Evolutionary conservation across 2,113 vertebrate genomes (phyloP), one percentile per base, ranked within the genome.

Genomic region (Bos indicus): DNA sequence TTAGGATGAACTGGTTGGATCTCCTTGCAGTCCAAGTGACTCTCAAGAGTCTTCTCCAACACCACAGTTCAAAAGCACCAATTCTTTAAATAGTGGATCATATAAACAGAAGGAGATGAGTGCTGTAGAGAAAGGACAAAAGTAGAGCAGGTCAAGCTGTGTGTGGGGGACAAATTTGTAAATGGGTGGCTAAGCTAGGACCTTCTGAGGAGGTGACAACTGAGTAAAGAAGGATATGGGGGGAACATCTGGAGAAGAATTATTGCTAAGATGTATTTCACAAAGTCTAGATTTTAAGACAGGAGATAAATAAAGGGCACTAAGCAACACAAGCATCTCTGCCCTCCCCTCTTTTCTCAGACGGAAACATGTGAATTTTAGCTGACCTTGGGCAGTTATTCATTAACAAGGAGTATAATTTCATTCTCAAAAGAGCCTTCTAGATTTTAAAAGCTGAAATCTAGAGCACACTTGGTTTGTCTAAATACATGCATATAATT

Each of bases 381-480:
- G 40, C 88, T 62, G 52, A 57, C 21, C 5, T n/a, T 43, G 33
- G 52, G 90, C 28, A 64, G 64, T 81, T 59, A 88, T 26, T 62
- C 77, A 84, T 78, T 92, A 88, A 62, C 67, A 81, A 95, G 40
- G 46, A 93, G 78, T 48, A 6, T 2, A 33, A 84, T 48, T 94
- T 95, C 46, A 28, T 71, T 46, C 40, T 88, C 36, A 67, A 88
- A 87, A 82, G 25, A 96, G 25, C 60, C 11, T 36, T 89, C 36
- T 36, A 85, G 21, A 90, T 36, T 97, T 90, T 60, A 92, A 96
- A 90, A 88, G 16, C 8, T 95, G 26, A 92, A 92, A 71, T 78
- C 81, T 71, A 85, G 19, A 94, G 54, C 12, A 82, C 59, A 89
- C 5, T 36, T 64, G 74, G 57, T 59, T 56, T 67, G 23, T 48